These are phyloP conservation scores for Pterocles gutturalis DNA, from an alignment of 2,113 vertebrate genomes.

Conservation along the genomic window DNA sequence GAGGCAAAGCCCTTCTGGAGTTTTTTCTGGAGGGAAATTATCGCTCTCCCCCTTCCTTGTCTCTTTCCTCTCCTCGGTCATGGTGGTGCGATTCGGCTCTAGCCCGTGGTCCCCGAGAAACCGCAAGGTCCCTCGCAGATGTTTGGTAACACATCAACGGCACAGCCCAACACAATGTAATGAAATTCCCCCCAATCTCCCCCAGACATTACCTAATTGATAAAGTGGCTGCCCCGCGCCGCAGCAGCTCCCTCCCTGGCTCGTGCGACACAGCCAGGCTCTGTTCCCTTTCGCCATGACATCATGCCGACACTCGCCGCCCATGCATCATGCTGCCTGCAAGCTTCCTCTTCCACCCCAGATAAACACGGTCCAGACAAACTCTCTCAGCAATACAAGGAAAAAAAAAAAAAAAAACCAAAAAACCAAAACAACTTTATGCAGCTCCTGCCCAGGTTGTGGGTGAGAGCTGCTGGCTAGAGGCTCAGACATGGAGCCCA, in stretches of 20 bases:
- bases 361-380: conserved; percentile 69
- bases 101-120: background rate
- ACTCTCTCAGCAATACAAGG: conserved; percentile 19
- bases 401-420: background rate
- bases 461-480: background rate
- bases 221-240: conserved; percentile 60
- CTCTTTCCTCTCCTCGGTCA: background rate
- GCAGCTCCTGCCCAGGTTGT: background rate
- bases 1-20: background rate
- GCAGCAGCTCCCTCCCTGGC: conserved; percentile 54
- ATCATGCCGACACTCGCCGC: conserved; percentile 70
- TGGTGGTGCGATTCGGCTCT: rapidly evolving
- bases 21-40: background rate
- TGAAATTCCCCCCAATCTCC: conserved; percentile 67
- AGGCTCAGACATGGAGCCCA: background rate
- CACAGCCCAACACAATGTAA: conserved; percentile 33
- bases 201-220: conserved; percentile 86
- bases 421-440: background rate
- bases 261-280: conserved; percentile 63
- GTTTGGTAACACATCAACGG: conserved; percentile 65
- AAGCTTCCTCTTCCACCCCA: conserved; percentile 74
- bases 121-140: conserved; percentile 19
- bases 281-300: conserved; percentile 77
- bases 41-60: background rate
- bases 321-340: conserved; percentile 72